A percentile compares a stretch with the other conserved stretches of the same genome.
phyloP scores from a whole-genome alignment of 2,113 vertebrate genomes.

The Nibea coibor region DNA sequence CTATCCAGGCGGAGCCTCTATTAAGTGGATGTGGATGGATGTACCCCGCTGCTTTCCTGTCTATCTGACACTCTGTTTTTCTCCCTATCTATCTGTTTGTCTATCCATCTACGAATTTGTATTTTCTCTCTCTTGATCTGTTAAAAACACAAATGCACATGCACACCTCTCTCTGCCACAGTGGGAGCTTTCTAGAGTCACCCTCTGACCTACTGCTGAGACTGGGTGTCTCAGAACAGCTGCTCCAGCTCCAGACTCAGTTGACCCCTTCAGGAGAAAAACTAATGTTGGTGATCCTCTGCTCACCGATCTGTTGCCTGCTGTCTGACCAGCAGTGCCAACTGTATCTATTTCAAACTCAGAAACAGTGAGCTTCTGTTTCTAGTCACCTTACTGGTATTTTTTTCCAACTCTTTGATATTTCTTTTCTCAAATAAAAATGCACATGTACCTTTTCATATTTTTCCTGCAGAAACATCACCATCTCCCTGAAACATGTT shows the following conservation, averaged over 20 bases:
- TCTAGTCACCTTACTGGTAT: background rate
- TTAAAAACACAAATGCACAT: slow-evolving; percentile 24
- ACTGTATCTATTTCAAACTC: background rate
- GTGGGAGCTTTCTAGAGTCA: slow-evolving; percentile 48
- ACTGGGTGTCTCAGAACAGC: slow-evolving; percentile 59
- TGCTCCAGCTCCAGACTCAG: slow-evolving; percentile 56
- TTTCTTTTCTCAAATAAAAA: background rate
- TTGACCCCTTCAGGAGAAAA: slow-evolving; percentile 53
- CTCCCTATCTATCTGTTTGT: slow-evolving; percentile 11
- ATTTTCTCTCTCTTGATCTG: background rate
- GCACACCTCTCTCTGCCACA: slow-evolving; percentile 23
- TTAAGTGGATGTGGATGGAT: slow-evolving; percentile 48
- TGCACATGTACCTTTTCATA: background rate
- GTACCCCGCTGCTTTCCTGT: slow-evolving; percentile 34
- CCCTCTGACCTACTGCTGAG: slow-evolving; percentile 55
- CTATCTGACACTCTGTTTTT: slow-evolving; percentile 4
- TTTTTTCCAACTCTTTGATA: background rate
- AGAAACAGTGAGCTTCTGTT: background rate
- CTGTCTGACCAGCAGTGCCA: slow-evolving; percentile 21
- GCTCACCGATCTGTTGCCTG: slow-evolving; percentile 38
- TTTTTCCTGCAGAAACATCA: slow-evolving; percentile 11
- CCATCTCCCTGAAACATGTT: background rate
- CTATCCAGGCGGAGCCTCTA: slow-evolving; percentile 47
- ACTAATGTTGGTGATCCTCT: slow-evolving; percentile 41
- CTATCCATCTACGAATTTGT: slow-evolving; percentile 5